phyloP scores from a whole-genome alignment of 2,888 invertebrate genomes.

The Apoda limacodes region DNA sequence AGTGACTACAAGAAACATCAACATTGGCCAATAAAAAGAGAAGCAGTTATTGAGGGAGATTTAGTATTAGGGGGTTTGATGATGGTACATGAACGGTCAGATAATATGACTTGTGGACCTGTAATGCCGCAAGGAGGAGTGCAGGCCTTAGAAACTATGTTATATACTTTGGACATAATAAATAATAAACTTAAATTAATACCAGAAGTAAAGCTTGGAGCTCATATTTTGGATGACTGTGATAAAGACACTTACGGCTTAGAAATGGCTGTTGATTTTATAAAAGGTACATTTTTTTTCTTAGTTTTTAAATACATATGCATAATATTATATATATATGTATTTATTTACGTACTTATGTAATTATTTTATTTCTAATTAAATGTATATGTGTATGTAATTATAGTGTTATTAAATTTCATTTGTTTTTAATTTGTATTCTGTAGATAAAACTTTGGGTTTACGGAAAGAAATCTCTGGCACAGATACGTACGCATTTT shows the following conservation, averaged over 20 bases:
- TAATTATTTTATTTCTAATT: too few relatives aligned
- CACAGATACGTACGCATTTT: too few relatives aligned
- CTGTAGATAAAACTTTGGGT: too few relatives aligned
- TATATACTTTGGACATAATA: constrained; percentile 87
- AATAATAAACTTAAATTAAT: constrained; percentile 75
- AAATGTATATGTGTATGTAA: too few relatives aligned
- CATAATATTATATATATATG: too few relatives aligned
- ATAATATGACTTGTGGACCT: constrained; percentile 88
- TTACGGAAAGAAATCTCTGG: too few relatives aligned
- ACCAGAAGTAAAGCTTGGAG: constrained; percentile 85
- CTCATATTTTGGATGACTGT: constrained; percentile 93
- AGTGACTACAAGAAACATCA: constrained; percentile 46
- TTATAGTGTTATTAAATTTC: too few relatives aligned
- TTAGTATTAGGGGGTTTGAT: constrained; percentile 90
- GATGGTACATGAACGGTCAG: constrained; percentile 93
- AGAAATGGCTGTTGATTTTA: constrained; percentile 96
- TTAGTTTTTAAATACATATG: too few relatives aligned
- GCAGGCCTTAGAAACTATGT: constrained; percentile 91
- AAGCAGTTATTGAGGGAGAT: constrained; percentile 90
- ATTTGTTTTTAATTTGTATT: too few relatives aligned
- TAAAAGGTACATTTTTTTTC: constrained; percentile 96
- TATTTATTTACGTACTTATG: too few relatives aligned
- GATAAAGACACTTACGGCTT: constrained; percentile 96
- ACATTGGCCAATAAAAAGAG: constrained; percentile 86
- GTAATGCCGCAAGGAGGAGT: constrained; percentile 95